Evolutionary conservation across 2,113 vertebrate species (phyloP), one percentile per base, ranked within the genome.

Genomic region (Pseudonaja textilis): DNA sequence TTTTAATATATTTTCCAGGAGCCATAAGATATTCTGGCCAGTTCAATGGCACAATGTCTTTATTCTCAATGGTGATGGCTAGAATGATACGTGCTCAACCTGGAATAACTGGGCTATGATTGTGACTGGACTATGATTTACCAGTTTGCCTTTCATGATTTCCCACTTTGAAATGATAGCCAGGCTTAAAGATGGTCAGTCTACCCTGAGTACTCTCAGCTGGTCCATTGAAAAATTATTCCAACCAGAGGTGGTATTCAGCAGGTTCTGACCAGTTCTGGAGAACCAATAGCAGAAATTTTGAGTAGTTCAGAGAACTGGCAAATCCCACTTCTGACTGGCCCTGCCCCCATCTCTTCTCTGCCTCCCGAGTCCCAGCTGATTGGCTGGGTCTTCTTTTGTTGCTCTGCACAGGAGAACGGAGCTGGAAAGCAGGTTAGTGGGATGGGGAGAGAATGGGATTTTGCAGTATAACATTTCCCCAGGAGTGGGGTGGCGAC

Each of bases 1-100:
- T 87, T 86, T 52, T 86, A 93, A 90, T 89, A 85, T 59, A 57
- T 14, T 29, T 47, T 54, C 85, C 88, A 89, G 64, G 69, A 54
- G n/a, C 25, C n/a, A 34, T 5, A 85, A 34, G 54, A 22, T 59
- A 85, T 92, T 56, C 64, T 20, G 47, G 47, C 39, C 50, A 85
- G 26, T 3, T 23, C 16, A 11, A 10, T 18, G 16, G n/a, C 34
- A 57, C 23, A 57, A 12, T 56, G 12, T 42, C 20, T 57, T 81
- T 39, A 39, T 42, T 42, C 74, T 42, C 74, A 81, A 22, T 42
- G 18, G 7, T 81, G 18, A 20, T 42, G 42, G 18, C 34, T 81
- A 81, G 18, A 39, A 39, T 81, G 34, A 81, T 81, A 39, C 16
- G 7, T 81, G 34, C 2, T 81, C 74, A 81, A 34, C 18, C 74